Base-by-base conservation (phyloP, 2,888 invertebrate genomes). In the Loripinus fragilis region DNA sequence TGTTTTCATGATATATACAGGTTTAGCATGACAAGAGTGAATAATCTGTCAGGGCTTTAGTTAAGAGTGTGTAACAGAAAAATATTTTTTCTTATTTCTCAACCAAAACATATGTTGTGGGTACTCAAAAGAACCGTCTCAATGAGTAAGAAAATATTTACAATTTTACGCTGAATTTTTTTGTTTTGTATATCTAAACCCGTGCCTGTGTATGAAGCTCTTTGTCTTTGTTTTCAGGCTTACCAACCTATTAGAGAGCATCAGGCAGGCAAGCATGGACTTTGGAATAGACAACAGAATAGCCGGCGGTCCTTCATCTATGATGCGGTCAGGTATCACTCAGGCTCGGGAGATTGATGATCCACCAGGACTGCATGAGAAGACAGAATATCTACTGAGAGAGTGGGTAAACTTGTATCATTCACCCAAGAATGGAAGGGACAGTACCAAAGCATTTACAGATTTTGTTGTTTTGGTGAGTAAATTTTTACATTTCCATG, bases 381-480 rank as follows among this genome's bases (percentile, higher is more conserved):
- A 98, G 94, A 98, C 98, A 0, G 99, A 99, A 93, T 97, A 95
- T 89, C 95, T 99, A 17, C 95, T 99, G 45, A 95, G 98, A 30
- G 99, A 99, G 91, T 99, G 99, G 99, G 97, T 99, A 23, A 96
- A 95, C 80, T 96, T 98, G 91, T 97, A 97, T 89, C 96, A 98
- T 84, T 91, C 92, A 12, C 92, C 93, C 0, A 90, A 97, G 0
- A 96, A 96, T 0, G 93, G 93, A 5, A 78, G 93, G 20, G 93
- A 93, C 86, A 92, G 92, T 79, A 91, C 91, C 71, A 98, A 98
- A 94, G 97, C 98, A 52, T 98, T 99, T 94, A 96, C 97, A 83
- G 94, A 97, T 86, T 99, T 99, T 94, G 98, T 99, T 3, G 97
- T 97, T 91, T 97, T 95, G 94, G 95, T 94, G 76, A 79, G 87